phyloP scores from a whole-genome alignment of 2,113 vertebrate genomes.

The Sinocyclocheilus anophthalmus region DNA sequence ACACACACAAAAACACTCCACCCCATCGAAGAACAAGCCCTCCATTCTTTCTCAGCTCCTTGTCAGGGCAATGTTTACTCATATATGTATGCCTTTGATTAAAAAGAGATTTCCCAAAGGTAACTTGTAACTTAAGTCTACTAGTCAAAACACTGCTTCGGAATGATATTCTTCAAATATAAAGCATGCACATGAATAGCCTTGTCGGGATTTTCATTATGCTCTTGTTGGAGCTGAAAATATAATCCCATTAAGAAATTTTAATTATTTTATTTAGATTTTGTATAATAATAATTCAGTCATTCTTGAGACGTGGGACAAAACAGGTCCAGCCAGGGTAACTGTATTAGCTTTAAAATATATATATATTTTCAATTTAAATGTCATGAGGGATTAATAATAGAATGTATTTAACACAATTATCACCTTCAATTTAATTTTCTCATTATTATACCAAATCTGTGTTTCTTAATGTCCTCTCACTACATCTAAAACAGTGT shows the following conservation, averaged over 20 bases:
- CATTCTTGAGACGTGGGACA: too few relatives aligned
- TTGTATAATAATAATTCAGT: background rate
- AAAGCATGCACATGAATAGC: background rate
- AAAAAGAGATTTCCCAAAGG: background rate
- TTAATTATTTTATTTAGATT: background rate
- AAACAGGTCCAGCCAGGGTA: too few relatives aligned
- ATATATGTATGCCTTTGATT: slow-evolving; percentile 47
- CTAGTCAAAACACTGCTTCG: background rate
- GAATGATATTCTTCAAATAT: background rate
- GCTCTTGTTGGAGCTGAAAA: background rate
- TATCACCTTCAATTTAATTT: too few relatives aligned
- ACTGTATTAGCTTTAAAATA: too few relatives aligned
- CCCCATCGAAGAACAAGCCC: slow-evolving; percentile 11
- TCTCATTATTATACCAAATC: too few relatives aligned
- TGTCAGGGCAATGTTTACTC: slow-evolving; percentile 66
- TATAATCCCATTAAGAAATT: background rate
- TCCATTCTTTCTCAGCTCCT: slow-evolving; percentile 31
- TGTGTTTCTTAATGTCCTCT: too few relatives aligned
- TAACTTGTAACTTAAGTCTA: slow-evolving; percentile 2
- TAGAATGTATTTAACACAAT: too few relatives aligned
- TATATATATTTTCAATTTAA: too few relatives aligned
- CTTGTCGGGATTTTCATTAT: background rate
- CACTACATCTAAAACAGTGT: too few relatives aligned
- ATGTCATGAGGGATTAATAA: too few relatives aligned
- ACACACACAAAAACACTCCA: slow-evolving; percentile 16